A percentile compares a stretch with the other conserved stretches of the same genome.
These are phyloP conservation scores for Lasioglossum morio DNA, from an alignment of 2,888 invertebrate genomes.

Conservation along the genomic window DNA sequence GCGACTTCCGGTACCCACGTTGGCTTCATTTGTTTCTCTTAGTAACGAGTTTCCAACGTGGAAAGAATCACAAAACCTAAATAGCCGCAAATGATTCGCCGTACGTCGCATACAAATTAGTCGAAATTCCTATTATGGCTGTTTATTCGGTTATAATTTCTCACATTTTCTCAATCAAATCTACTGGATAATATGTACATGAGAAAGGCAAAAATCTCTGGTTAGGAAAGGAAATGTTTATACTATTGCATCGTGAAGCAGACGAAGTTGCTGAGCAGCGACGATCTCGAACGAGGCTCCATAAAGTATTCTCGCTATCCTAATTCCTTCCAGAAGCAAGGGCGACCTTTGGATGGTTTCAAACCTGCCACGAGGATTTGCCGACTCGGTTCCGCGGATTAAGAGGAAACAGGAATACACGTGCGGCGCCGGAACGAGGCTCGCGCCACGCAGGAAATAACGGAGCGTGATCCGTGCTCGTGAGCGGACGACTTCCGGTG, in stretches of 20 bases:
- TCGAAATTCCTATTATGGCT: constrained; percentile 19
- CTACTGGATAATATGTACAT: no score
- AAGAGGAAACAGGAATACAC: constrained; percentile 56
- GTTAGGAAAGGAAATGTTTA: no score
- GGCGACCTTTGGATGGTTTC: background rate
- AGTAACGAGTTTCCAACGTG: constrained; percentile 46
- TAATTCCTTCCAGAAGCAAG: no score
- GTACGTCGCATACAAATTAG: constrained; percentile 51
- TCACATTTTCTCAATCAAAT: no score
- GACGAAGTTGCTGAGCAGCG: no score
- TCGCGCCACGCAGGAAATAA: constrained; percentile 79
- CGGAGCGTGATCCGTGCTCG: constrained; percentile 74
- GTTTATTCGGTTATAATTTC: background rate
- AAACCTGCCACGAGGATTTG: constrained; percentile 27
- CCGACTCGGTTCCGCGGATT: constrained; percentile 40
- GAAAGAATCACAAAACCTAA: constrained; percentile 60
- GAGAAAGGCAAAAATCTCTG: no score
- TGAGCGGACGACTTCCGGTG: constrained; percentile 78
- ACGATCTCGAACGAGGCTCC: no score
- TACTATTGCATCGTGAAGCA: no score
- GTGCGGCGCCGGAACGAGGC: constrained; percentile 66
- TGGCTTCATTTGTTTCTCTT: constrained; percentile 68
- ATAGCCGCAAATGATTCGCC: constrained; percentile 41
- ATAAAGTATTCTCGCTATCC: no score
- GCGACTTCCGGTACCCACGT: constrained; percentile 59